These are phyloP conservation scores for Microctenopoma lineatum DNA, from an alignment of 2,797 vertebrate genomes.

Conservation along the genomic window DNA sequence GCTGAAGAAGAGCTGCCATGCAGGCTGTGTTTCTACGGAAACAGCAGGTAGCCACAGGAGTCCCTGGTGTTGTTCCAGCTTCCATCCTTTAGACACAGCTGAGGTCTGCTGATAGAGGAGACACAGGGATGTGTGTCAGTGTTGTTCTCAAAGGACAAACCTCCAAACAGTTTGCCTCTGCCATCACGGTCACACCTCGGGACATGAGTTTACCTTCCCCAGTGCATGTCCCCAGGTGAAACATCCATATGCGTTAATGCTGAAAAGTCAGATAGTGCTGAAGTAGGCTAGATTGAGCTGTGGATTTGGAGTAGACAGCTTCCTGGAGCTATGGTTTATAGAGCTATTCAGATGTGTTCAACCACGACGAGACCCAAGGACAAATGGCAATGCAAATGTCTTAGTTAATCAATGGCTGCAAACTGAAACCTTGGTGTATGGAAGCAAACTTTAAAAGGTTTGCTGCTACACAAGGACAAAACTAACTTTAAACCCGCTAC, in stretches of 20 bases:
- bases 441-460: background rate
- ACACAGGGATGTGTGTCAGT: slow-evolving; percentile 29
- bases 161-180: slow-evolving; percentile 33
- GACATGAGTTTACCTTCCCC: slow-evolving; percentile 47
- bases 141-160: slow-evolving; percentile 56
- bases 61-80: slow-evolving; percentile 72
- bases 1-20: slow-evolving; percentile 56
- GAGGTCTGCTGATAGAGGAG: slow-evolving; percentile 71
- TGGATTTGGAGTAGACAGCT: slow-evolving; percentile 25
- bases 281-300: slow-evolving; percentile 44
- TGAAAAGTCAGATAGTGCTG: slow-evolving; percentile 6
- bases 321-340: slow-evolving; percentile 39
- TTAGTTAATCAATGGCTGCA: slow-evolving; percentile 14
- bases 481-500: background rate
- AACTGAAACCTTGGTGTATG: slow-evolving; percentile 10
- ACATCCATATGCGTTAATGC: slow-evolving; percentile 27
- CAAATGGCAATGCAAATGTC: slow-evolving; percentile 14
- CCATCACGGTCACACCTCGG: slow-evolving; percentile 50
- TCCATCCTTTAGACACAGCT: slow-evolving; percentile 72
- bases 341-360: slow-evolving; percentile 29
- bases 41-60: slow-evolving; percentile 75
- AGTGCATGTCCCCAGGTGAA: slow-evolving; percentile 42
- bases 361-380: slow-evolving; percentile 17
- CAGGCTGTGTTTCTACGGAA: slow-evolving; percentile 77
- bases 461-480: background rate